Base-by-base conservation (phyloP, 23 tunicate genomes). In the Aplidium turbinatum region DNA sequence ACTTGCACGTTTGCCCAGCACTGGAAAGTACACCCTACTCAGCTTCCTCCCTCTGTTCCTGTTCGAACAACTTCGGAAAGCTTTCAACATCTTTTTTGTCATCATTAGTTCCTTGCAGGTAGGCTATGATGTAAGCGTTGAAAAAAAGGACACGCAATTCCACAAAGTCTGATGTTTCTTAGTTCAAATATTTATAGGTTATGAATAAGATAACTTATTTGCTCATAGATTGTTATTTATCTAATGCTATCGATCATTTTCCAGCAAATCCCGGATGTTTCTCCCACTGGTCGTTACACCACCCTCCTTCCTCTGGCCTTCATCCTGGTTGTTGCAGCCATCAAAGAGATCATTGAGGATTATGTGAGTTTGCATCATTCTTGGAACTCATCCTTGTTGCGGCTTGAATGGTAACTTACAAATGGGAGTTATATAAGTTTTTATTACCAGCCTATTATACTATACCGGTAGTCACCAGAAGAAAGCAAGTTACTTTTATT, bases 221-320 rank as follows among this genome's bases (percentile, higher is more conserved):
- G n/a, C n/a, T n/a, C n/a, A n/a, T n/a, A n/a, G n/a, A n/a, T n/a
- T n/a, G n/a, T n/a, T n/a, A 13, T 45, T 18, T 13, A 13, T 13
- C 16, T 45, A n/a, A n/a, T 13, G 13, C 51, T 20, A 20, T 45
- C 25, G 20, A 18, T 40, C 0, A 42, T 0, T 1, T 50, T 77
- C n/a, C 89, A 94, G 91, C 99, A 94, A 87, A 83, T 94, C 46
- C 99, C 99, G 2, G 81, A 85, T 71, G 92, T 94, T 35, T 94
- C 99, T 11, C 99, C 99, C 0, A 94, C 99, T 1, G 99, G 95
- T 1, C 53, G 52, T 45, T 87, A 27, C 78, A 94, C 95, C 13
- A 94, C 99, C 7, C 61, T 87, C 30, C 86, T 89, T 25, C 99
- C 99, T 4, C 72, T 94, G n/a, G 65, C 57, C 5, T 78, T 94